Evolutionary conservation across 2,113 vertebrate species (phyloP), one percentile per base, ranked within the genome.

Genomic region (Leptobrachium ailaonicum): DNA sequence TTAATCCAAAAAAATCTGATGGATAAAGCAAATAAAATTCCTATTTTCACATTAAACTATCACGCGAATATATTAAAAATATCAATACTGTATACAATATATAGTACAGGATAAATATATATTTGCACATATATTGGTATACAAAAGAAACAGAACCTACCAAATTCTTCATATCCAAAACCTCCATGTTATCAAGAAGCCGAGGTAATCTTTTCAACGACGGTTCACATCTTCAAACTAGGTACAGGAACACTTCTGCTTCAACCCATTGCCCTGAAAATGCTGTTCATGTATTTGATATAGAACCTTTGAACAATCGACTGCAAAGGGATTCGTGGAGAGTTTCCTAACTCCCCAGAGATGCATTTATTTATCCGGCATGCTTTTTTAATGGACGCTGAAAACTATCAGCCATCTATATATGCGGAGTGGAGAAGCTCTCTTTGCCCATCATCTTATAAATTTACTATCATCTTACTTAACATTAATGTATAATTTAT

Each of bases 211-310:
- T 14, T 62, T 74, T 80, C 63, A 63, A 73, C 66, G 41, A 14
- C 12, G 40, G 62, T 60, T 56, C 67, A 69, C 74, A 76, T 63
- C 66, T 83, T 85, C 82, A 75, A 41, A 58, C 12, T 14, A 76
- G 77, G 70, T 86, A 76, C 74, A 82, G 20, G 73, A 77, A 84
- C 40, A 73, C 8, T 41, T 67, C 73, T 76, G 77, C 76, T 80
- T 77, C 68, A 83, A 83, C 83, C 47, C 84, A 77, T 78, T 79
- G 85, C 80, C 70, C 73, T 10, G 9, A 84, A 76, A 12, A 68
- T 50, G 64, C 82, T 68, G 84, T 43, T n/a, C 64, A 66, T 43
- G 82, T 44, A 43, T 63, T 41, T 76, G 47, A 56, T 64, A 50
- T 8, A 64, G 58, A 10, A 56, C 47, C 5, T 69, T 79, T 75